Base-by-base conservation (phyloP, 2,797 vertebrate species). In the Coregonus suidteri region DNA sequence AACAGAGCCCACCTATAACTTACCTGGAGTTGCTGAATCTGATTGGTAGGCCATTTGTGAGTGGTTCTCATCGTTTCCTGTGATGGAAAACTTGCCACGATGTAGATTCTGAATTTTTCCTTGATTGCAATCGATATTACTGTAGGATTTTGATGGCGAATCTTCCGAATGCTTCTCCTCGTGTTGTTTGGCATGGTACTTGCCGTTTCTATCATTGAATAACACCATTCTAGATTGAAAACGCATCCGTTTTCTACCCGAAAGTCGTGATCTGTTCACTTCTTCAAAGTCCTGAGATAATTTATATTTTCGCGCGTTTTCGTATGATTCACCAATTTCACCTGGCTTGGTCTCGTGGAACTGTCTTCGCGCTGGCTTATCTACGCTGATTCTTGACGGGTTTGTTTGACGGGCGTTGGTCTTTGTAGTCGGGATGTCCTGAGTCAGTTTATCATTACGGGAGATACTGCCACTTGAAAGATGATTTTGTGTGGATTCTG, bases 1-100 rank as follows among this genome's bases (percentile, higher is more conserved):
- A 3, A 16, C 16, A 4, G 3, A 70, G 67, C 18, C 37, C 41
- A 11, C 9, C 1, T 9, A 15, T 59, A 34, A 64, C 2, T 81
- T n/a, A 91, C 90, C 88, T 85, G 85, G 35, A n/a, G 6, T 53
- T 67, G 79, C 71, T 35, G 82, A 59, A 3, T 85, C 80, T 0
- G 84, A 73, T 16, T 83, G 85, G 73, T 70, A 74, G 2, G 37
- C 80, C 15, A 0, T 7, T 54, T 41, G 1, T 31, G 75, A 7
- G 4, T 0, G 76, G 37, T 84, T 0, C 64, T 4, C 56, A 11
- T 85, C 69, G 80, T 68, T 35, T 15, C 83, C 88, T 0, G 34
- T 4, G 0, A 86, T 34, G 16, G 80, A 82, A 78, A 92, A 88
- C 59, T 25, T 82, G 0, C 90, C 90, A 1, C 18, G 47, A 14